phyloP scores from a whole-genome alignment of 2,888 invertebrate genomes.

The Plagodis pulveraria region DNA sequence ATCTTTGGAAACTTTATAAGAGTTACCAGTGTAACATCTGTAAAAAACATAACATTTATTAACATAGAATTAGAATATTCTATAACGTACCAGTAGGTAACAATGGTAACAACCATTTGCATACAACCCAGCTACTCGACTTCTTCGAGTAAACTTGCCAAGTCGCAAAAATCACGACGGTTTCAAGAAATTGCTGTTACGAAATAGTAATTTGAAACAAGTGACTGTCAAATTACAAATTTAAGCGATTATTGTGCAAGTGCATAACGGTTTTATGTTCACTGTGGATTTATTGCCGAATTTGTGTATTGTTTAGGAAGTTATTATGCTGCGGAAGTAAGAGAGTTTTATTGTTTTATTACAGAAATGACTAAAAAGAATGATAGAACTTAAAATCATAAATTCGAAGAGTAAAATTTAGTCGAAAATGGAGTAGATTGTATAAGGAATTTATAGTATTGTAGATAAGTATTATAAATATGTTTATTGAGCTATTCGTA shows the following conservation, averaged over 20 bases:
- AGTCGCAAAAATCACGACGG: conserved; percentile 24
- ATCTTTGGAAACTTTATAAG: too few species aligned
- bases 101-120: conserved; percentile 1
- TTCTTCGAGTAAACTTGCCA: conserved; percentile 5
- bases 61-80: background rate
- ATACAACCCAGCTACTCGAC: background rate
- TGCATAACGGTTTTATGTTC: conserved; percentile 25
- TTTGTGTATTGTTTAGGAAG: conserved; percentile 24
- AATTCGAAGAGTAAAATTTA: too few species aligned
- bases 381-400: background rate
- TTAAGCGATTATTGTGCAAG: conserved; percentile 31
- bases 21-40: too few species aligned
- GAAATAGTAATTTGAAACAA: conserved; percentile 36
- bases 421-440: too few species aligned
- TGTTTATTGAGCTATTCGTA: too few species aligned
- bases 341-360: conserved; percentile 19
- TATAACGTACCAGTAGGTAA: background rate
- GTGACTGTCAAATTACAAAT: conserved; percentile 34
- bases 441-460: too few species aligned
- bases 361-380: conserved; percentile 6
- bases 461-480: too few species aligned
- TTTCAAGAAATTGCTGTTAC: conserved; percentile 28
- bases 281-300: conserved; percentile 20
- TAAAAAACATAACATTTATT: too few species aligned
- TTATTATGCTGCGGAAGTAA: conserved; percentile 15